These are phyloP conservation scores for Phylloscopus trochiloides DNA, from an alignment of 2,113 vertebrate genomes.

Conservation along the genomic window DNA sequence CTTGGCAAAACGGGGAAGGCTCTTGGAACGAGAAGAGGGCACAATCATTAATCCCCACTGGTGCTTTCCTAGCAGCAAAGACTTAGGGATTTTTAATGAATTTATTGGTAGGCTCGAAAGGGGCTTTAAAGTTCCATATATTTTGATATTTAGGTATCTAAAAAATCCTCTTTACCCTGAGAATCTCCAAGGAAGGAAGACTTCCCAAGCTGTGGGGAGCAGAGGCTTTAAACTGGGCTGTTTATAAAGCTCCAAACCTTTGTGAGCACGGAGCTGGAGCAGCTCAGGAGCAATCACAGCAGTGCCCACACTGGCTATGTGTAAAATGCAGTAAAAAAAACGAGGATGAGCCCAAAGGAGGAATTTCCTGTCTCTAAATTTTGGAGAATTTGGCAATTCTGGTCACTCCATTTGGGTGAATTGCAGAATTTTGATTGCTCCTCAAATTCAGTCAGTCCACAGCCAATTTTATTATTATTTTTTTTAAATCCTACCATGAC, in stretches of 20 bases:
- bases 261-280: neutral
- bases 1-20: neutral
- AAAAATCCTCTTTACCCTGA: neutral
- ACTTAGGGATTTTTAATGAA: neutral
- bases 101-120: neutral
- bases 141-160: neutral
- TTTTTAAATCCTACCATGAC: neutral
- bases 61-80: neutral
- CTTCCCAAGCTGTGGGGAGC: neutral
- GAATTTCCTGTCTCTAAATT: rapidly evolving
- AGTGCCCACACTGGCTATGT: neutral
- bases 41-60: neutral
- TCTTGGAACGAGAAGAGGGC: neutral
- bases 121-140: neutral
- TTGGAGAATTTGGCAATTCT: neutral
- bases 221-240: neutral
- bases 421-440: neutral
- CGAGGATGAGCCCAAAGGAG: neutral
- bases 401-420: neutral
- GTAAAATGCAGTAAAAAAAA: neutral
- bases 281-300: neutral
- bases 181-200: neutral
- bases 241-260: neutral
- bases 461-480: neutral
- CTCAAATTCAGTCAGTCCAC: neutral